phyloP scores from a whole-genome alignment of 2,888 invertebrate species.

The Apeira syringaria region DNA sequence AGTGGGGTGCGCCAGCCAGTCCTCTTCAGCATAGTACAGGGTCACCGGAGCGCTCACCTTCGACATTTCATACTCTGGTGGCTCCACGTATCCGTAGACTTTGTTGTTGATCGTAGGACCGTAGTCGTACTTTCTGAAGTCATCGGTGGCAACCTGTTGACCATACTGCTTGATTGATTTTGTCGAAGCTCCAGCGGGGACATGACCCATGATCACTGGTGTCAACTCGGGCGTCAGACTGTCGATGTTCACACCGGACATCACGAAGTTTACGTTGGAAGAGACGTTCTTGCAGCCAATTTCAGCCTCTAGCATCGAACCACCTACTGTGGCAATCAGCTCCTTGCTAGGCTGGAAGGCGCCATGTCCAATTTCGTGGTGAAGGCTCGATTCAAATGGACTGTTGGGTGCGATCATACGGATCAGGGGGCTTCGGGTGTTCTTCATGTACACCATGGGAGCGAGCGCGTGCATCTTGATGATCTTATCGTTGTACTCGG shows the following conservation, averaged over 20 bases:
- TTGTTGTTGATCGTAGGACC: slow-evolving; percentile 58
- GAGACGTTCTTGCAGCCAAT: slow-evolving; percentile 79
- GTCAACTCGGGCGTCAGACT: slow-evolving; percentile 79
- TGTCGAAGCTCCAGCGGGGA: slow-evolving; percentile 83
- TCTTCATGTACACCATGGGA: slow-evolving; percentile 71
- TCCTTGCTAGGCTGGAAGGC: slow-evolving; percentile 59
- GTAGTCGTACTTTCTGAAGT: slow-evolving; percentile 67
- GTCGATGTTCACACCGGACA: slow-evolving; percentile 83
- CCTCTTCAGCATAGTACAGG: slow-evolving; percentile 78
- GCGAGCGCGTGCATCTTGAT: slow-evolving; percentile 66
- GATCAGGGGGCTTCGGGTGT: slow-evolving; percentile 67
- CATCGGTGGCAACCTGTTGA: slow-evolving; percentile 66
- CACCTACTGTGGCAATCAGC: slow-evolving; percentile 55
- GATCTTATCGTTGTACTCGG: slow-evolving; percentile 68
- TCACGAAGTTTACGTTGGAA: slow-evolving; percentile 84
- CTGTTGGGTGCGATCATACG: slow-evolving; percentile 66
- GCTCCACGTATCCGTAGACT: slow-evolving; percentile 59
- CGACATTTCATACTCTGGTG: slow-evolving; percentile 65
- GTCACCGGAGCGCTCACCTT: slow-evolving; percentile 66
- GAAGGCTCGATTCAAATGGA: slow-evolving; percentile 47
- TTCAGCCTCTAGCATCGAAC: slow-evolving; percentile 57
- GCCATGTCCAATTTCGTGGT: slow-evolving; percentile 51
- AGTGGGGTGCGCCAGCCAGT: slow-evolving; percentile 85
- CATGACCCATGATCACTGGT: slow-evolving; percentile 79
- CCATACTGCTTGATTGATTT: slow-evolving; percentile 82